Evolutionary conservation across 2,113 vertebrate species (phyloP).

Genomic region (Neodon shergylaensis): DNA sequence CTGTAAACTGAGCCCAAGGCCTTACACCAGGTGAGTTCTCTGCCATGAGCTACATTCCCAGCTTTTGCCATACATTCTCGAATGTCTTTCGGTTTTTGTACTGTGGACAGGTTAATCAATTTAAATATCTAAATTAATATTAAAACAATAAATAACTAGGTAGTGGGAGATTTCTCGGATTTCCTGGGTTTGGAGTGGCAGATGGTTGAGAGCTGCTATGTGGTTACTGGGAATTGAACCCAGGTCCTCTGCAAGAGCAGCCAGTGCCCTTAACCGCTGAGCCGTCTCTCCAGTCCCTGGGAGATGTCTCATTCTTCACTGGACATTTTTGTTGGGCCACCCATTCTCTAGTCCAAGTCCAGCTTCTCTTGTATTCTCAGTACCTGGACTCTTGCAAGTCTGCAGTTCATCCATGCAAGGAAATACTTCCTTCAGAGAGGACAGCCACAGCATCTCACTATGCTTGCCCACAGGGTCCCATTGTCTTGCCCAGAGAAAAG

Average conservation of each 20-base stretch:
- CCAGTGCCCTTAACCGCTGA: not conserved
- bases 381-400: not conserved
- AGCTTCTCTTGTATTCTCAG: not conserved
- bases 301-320: not conserved
- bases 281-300: not conserved
- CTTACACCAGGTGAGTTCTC: not conserved
- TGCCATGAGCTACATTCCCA: not conserved
- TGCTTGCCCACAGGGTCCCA: not conserved
- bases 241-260: not conserved
- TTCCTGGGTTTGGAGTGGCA: not conserved
- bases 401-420: not conserved
- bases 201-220: not conserved
- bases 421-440: not conserved
- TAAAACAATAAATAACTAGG: not conserved
- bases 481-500: not conserved
- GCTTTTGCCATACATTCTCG: not conserved
- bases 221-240: not conserved
- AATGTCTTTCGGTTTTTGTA: not conserved
- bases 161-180: not conserved
- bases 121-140: not conserved
- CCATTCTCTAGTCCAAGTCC: not conserved
- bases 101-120: not conserved
- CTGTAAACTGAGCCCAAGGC: too few relatives aligned
- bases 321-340: not conserved
- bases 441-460: not conserved